Evolutionary conservation across 92 coral and sea anemone genomes (phyloP).

Genomic region (Epizoanthus ramosus): DNA sequence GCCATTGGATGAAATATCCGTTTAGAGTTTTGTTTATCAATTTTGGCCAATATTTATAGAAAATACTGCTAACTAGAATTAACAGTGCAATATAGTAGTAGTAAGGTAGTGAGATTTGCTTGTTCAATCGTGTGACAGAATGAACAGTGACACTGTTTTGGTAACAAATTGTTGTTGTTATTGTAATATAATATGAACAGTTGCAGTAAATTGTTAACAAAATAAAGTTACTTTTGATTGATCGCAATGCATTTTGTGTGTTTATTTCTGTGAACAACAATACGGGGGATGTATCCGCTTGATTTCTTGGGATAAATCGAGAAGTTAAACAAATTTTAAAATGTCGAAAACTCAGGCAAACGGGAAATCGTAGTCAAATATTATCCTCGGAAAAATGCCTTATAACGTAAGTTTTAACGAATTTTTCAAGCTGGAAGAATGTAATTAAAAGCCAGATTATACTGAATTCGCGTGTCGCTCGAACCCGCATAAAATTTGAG

Average conservation of each 20-base stretch:
- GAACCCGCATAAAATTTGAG: constrained; percentile 12
- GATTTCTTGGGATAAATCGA: constrained; percentile 1
- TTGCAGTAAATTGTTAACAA: not conserved
- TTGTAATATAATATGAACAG: not conserved
- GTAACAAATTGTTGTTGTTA: no score
- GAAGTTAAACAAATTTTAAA: not conserved
- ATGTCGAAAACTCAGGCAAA: constrained; percentile 8
- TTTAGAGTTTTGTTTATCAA: not conserved
- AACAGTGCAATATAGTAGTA: no score
- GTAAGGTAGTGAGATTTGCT: not conserved
- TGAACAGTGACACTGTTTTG: not conserved
- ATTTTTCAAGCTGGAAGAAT: constrained; percentile 15
- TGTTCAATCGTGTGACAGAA: not conserved
- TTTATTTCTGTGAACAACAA: not conserved
- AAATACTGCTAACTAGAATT: no score
- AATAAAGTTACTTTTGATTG: not conserved
- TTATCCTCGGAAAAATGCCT: not conserved
- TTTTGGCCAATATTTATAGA: not conserved
- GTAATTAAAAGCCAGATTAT: constrained; percentile 22
- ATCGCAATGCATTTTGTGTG: constrained; percentile 3
- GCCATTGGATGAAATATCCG: not conserved
- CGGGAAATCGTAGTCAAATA: constrained; percentile 3
- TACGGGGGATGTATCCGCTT: not conserved
- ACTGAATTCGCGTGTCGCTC: constrained; percentile 2
- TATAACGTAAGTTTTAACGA: constrained; percentile 1